Evolutionary conservation across 2,113 vertebrate species (phyloP).

Genomic region (Tor tambroides): DNA sequence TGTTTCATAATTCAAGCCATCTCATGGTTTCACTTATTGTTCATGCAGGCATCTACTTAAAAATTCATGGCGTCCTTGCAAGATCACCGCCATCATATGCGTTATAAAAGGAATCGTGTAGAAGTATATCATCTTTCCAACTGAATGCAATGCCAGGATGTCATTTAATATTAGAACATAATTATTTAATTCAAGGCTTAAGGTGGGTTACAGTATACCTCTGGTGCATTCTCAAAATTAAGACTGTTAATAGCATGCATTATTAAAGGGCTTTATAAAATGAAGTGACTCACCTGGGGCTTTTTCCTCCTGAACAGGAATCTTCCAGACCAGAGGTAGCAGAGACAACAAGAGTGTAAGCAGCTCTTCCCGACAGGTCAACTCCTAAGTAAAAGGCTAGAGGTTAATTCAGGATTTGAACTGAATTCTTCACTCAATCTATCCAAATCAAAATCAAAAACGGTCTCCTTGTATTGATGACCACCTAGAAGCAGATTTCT

Average conservation of each 20-base stretch:
- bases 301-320: conserved; percentile 91
- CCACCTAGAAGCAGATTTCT: not conserved
- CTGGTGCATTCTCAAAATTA: not conserved
- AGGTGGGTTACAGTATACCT: not conserved
- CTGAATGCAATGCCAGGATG: conserved; percentile 10
- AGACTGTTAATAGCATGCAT: not conserved
- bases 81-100: conserved; percentile 2
- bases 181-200: conserved; percentile 12
- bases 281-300: conserved; percentile 80
- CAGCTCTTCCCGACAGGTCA: conserved; percentile 96
- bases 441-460: not conserved
- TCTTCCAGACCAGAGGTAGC: conserved; percentile 95
- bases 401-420: conserved; percentile 31
- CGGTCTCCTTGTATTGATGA: not conserved
- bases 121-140: conserved; percentile 1
- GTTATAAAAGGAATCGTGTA: not conserved
- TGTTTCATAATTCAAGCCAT: conserved; percentile 10
- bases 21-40: conserved; percentile 4
- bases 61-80: not conserved
- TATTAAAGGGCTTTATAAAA: not conserved
- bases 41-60: conserved; percentile 20
- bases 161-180: conserved; percentile 5
- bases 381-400: conserved; percentile 76
- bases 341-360: conserved; percentile 92
- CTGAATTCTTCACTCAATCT: not conserved